phyloP scores from a whole-genome alignment of 2,888 invertebrate genomes.

The Calephelis perditalis region DNA sequence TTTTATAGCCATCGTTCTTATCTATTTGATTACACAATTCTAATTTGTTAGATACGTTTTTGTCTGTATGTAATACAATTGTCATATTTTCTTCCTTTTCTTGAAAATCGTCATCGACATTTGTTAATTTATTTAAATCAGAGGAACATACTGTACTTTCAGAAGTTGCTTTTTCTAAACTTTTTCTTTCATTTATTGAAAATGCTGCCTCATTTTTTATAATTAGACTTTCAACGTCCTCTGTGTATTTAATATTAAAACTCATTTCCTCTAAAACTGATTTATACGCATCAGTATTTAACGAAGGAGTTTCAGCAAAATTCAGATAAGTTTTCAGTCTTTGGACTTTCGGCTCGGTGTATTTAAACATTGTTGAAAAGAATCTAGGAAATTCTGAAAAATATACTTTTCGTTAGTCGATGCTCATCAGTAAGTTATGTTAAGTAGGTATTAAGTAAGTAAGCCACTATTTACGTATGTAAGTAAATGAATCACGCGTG shows the following conservation, averaged over 20 bases:
- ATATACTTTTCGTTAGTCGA: no score
- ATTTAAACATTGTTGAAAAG: slow-evolving; percentile 5
- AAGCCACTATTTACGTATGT: no score
- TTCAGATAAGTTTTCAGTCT: background rate
- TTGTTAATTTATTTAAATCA: slow-evolving; percentile 16
- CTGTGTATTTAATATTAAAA: slow-evolving; percentile 36
- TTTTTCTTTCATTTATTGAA: slow-evolving; percentile 38
- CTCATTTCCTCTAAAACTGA: slow-evolving; percentile 33
- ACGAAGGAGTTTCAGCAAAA: background rate
- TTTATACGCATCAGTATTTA: slow-evolving; percentile 19
- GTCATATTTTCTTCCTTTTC: slow-evolving; percentile 20
- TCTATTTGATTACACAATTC: background rate
- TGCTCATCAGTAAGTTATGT: slow-evolving; percentile 11
- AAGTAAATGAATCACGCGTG: no score
- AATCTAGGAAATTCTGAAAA: no score
- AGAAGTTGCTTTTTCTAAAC: slow-evolving; percentile 8
- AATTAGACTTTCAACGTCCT: slow-evolving; percentile 41
- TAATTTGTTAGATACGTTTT: background rate
- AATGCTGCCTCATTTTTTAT: slow-evolving; percentile 47
- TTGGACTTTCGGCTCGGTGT: background rate
- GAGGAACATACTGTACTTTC: slow-evolving; percentile 9
- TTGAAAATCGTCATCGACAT: slow-evolving; percentile 28
- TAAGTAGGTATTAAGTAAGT: background rate
- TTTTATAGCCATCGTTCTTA: background rate
- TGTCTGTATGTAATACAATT: background rate